These are phyloP conservation scores for Lamproptera curius DNA, from an alignment of 2,888 invertebrate genomes.

Conservation along the genomic window DNA sequence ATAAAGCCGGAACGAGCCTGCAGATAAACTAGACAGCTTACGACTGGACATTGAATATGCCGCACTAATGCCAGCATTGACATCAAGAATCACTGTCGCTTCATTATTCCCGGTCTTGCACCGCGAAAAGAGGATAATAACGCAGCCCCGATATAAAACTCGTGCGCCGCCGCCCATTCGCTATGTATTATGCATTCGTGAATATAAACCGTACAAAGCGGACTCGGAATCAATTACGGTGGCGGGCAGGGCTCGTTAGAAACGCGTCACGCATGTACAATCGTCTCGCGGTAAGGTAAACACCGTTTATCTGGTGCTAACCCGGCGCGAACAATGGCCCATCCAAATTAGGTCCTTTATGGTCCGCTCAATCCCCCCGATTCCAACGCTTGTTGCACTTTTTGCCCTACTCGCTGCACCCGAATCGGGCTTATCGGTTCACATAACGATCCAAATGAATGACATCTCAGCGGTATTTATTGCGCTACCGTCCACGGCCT, in stretches of 20 bases:
- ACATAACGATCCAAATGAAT: slow-evolving; percentile 18
- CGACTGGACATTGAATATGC: slow-evolving; percentile 1
- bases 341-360: slow-evolving; percentile 65
- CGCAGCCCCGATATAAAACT: slow-evolving; percentile 47
- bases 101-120: slow-evolving; percentile 44
- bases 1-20: too few relatives aligned
- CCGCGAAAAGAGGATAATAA: slow-evolving; percentile 34
- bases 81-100: slow-evolving; percentile 24
- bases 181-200: slow-evolving; percentile 76
- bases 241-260: slow-evolving; percentile 69
- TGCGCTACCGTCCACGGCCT: slow-evolving; percentile 4
- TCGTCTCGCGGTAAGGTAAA: slow-evolving; percentile 62
- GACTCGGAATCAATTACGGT: slow-evolving; percentile 72
- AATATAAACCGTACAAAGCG: slow-evolving; percentile 73
- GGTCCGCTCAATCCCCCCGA: slow-evolving; percentile 32
- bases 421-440: slow-evolving; percentile 18
- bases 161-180: slow-evolving; percentile 41
- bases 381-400: slow-evolving; percentile 20
- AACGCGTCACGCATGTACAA: slow-evolving; percentile 78
- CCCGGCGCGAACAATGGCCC: slow-evolving; percentile 64
- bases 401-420: slow-evolving; percentile 16
- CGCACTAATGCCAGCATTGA: slow-evolving; percentile 10
- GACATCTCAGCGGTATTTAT: slow-evolving; percentile 15
- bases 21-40: neutral
- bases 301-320: slow-evolving; percentile 71